These are phyloP conservation scores for Willisornis vidua DNA, from an alignment of 2,113 vertebrate genomes.

Conservation along the genomic window DNA sequence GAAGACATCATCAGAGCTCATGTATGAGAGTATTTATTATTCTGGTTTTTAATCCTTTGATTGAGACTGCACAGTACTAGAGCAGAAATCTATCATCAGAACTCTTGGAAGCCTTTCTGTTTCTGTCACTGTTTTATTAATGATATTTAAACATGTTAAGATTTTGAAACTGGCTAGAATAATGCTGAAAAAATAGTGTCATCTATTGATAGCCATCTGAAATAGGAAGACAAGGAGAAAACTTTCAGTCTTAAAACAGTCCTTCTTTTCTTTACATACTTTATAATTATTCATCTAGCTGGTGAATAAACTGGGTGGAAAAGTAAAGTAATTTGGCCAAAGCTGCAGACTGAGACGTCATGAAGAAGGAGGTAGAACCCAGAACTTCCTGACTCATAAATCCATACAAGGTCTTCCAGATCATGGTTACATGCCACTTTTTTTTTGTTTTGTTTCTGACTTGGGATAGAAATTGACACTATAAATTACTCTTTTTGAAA, in stretches of 20 bases:
- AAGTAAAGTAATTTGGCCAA: slow-evolving; percentile 30
- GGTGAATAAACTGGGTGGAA: slow-evolving; percentile 26
- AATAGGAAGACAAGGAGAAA: background rate
- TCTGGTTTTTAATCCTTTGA: background rate
- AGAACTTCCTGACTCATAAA: slow-evolving; percentile 14
- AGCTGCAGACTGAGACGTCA: background rate
- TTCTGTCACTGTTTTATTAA: background rate
- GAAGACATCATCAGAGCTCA: background rate
- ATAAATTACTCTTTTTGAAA: background rate
- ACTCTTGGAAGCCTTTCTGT: background rate
- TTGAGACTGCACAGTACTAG: background rate
- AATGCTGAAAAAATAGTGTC: background rate
- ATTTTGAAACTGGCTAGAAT: background rate
- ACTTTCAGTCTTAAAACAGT: background rate
- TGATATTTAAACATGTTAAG: background rate
- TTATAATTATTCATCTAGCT: slow-evolving; percentile 25
- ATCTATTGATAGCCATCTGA: background rate
- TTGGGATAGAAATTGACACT: background rate
- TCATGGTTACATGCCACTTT: background rate
- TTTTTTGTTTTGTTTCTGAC: background rate
- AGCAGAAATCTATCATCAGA: background rate
- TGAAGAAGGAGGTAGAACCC: background rate
- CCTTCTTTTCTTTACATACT: background rate
- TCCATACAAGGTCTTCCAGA: background rate
- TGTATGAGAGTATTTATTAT: background rate